Evolutionary conservation across 2,113 vertebrate genomes (phyloP), one percentile per base, ranked within the genome.

Genomic region (Oreochromis tanganicae): DNA sequence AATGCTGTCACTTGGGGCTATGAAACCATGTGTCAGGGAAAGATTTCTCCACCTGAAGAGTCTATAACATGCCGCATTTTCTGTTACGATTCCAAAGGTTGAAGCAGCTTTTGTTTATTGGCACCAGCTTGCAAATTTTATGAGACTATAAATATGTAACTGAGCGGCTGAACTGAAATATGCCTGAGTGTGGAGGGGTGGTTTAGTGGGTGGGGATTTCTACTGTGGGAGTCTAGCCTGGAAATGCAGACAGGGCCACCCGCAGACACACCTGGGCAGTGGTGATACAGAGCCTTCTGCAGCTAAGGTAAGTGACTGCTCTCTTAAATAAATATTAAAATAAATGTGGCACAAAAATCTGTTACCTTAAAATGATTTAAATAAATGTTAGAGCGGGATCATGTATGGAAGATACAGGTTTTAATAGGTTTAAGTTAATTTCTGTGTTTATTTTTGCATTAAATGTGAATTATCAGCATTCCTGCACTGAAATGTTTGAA

Each of bases 61-160:
- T 9, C 52, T 63, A 38, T 21, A 21, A 80, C 14, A 17, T 24
- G 8, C 32, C 14, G 2, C 59, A 9, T n/a, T 57, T 71, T 41
- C 56, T 48, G 48, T 55, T 34, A 6, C 54, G 89, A 93, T 83
- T 96, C 85, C 92, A 96, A 96, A 96, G 95, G 95, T 95, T 87
- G 61, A 2, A 32, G 34, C 9, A 80, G 46, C 4, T 19, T n/a
- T 17, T 87, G 38, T 91, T 94, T 93, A 95, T 94, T 90, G 84
- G 75, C 8, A 78, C 52, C 84, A 87, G 91, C 91, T 91, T 89
- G 55, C 89, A 87, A 57, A 86, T 6, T 94, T 95, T 95, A 94
- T 94, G 32, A 89, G 21, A 55, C 75, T 78, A 86, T 95, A 91
- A 95, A 96, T 93, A 54, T 87, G 63, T 95, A 88, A 89, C 91